Evolutionary conservation across 2,888 invertebrate genomes (phyloP).

Genomic region (Oscheius sp.): DNA sequence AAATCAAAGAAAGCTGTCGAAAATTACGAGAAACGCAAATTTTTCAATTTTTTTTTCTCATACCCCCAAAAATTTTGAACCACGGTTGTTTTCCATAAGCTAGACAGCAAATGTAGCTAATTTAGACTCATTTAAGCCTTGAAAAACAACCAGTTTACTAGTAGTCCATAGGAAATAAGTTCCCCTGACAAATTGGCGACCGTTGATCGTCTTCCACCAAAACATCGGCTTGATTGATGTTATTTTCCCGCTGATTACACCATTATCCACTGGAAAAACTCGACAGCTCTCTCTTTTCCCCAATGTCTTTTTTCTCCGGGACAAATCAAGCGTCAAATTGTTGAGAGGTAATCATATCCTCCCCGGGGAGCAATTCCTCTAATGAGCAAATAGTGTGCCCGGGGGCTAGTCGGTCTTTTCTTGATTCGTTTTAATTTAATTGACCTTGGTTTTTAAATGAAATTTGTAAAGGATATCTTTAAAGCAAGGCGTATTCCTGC

Average conservation of each 20-base stretch:
- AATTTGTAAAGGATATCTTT: background rate
- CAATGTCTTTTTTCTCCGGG: background rate
- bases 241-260: background rate
- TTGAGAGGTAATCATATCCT: background rate
- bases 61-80: too few species aligned
- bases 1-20: too few species aligned
- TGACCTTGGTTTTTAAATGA: background rate
- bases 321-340: background rate
- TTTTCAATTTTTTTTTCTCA: too few species aligned
- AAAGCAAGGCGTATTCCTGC: background rate
- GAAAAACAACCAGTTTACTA: too few species aligned
- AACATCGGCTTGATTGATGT: background rate
- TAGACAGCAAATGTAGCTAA: background rate
- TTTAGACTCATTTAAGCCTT: too few species aligned
- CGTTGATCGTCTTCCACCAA: too few species aligned
- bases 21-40: too few species aligned
- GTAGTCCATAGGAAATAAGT: too few species aligned
- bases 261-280: background rate
- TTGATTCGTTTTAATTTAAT: background rate
- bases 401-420: background rate
- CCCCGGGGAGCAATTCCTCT: background rate
- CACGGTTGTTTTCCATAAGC: background rate
- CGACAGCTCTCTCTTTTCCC: background rate
- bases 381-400: constrained; percentile 10
- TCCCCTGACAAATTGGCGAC: too few species aligned